Evolutionary conservation across 2,113 vertebrate genomes (phyloP).

Genomic region (Cebidichthys violaceus): DNA sequence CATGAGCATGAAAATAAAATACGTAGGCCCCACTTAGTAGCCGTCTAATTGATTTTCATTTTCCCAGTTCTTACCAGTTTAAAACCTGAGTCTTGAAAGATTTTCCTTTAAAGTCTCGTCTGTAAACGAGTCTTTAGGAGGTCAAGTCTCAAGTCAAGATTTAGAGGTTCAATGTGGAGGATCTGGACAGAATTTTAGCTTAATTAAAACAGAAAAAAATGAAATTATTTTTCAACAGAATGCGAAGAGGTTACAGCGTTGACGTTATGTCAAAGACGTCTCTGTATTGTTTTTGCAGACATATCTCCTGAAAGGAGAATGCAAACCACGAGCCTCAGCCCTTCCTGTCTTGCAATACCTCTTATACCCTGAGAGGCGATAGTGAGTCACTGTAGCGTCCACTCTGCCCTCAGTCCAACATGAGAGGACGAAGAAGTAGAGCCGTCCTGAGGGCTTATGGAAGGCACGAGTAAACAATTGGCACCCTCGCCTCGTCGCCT

Average conservation of each 20-base stretch:
- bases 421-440: background rate
- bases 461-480: too few relatives aligned
- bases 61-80: slow-evolving; percentile 4
- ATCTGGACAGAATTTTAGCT: too few relatives aligned
- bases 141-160: background rate
- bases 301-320: too few relatives aligned
- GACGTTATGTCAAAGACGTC: too few relatives aligned
- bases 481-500: too few relatives aligned
- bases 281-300: too few relatives aligned
- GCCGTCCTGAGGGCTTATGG: too few relatives aligned
- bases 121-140: background rate
- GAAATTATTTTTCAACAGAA: too few relatives aligned
- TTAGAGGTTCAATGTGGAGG: background rate
- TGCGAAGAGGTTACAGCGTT: too few relatives aligned
- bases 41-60: background rate
- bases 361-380: background rate
- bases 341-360: background rate
- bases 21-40: background rate
- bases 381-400: background rate
- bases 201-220: too few relatives aligned
- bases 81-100: background rate
- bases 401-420: background rate
- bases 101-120: background rate
- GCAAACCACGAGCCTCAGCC: background rate
- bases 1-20: background rate